phyloP scores from a whole-genome alignment of 2,113 vertebrate species.

The Mirza zaza region DNA sequence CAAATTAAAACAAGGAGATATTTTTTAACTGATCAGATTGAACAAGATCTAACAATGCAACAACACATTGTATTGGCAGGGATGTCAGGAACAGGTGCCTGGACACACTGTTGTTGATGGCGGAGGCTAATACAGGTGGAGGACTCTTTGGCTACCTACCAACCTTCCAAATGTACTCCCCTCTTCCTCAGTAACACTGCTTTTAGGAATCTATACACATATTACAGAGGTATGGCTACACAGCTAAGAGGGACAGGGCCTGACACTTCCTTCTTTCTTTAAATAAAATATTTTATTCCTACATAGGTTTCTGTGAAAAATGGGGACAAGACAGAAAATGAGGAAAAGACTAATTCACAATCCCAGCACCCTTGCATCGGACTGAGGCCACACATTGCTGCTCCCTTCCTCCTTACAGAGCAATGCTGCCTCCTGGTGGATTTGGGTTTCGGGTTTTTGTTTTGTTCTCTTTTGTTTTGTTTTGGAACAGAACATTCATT shows the following conservation, averaged over 20 bases:
- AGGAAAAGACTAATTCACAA: background rate
- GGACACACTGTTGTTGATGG: background rate
- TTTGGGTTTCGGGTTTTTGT: background rate
- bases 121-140: background rate
- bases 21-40: background rate
- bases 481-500: background rate
- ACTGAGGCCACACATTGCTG: rapidly evolving
- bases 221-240: background rate
- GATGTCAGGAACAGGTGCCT: background rate
- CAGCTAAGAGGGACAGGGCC: background rate
- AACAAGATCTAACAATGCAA: background rate
- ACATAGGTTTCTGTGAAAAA: background rate
- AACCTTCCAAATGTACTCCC: background rate
- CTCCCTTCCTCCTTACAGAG: background rate
- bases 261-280: background rate
- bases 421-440: conserved; percentile 71
- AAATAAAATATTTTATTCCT: conserved; percentile 2
- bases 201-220: background rate
- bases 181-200: background rate
- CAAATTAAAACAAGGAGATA: background rate
- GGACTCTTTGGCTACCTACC: background rate
- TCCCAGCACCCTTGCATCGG: rapidly evolving
- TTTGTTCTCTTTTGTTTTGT: background rate
- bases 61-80: background rate
- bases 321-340: background rate